A percentile compares a stretch with the other conserved stretches of the same genome.
Evolutionary conservation across 1,140 invertebrate species (phyloP).

Genomic region (Plodia interpunctella): DNA sequence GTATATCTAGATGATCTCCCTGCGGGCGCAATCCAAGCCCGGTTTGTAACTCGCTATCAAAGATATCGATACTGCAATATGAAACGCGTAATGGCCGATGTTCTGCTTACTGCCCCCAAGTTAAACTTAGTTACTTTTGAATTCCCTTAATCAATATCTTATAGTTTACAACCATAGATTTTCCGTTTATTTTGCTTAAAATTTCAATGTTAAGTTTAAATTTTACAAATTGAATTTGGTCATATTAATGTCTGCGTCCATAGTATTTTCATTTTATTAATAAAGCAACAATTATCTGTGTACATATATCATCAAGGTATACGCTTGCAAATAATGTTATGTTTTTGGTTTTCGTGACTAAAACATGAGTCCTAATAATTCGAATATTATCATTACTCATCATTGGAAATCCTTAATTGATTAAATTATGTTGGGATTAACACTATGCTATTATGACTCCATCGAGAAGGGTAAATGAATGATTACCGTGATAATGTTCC

Average conservation of each 20-base stretch:
- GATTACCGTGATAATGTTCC: constrained; percentile 10
- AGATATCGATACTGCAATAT: constrained; percentile 5
- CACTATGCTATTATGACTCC: no score
- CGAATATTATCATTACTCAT: not conserved
- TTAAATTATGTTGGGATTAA: no score
- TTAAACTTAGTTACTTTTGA: not conserved
- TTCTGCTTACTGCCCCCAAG: not conserved
- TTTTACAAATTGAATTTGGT: not conserved
- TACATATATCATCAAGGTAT: not conserved
- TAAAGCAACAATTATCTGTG: no score
- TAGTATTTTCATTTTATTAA: no score
- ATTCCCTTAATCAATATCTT: not conserved
- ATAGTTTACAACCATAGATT: not conserved
- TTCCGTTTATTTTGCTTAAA: not conserved
- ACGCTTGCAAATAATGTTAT: not conserved
- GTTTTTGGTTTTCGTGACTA: not conserved
- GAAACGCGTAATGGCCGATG: constrained; percentile 1
- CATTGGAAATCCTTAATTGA: no score
- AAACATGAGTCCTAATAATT: not conserved
- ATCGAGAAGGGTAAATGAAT: not conserved
- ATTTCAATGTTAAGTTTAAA: no score
- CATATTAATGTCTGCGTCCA: no score
- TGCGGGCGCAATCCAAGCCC: not conserved
- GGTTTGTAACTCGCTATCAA: not conserved
- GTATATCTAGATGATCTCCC: constrained; percentile 5